Evolutionary conservation across 2,113 vertebrate species (phyloP).

Genomic region (Trichomycterus rosablanca): DNA sequence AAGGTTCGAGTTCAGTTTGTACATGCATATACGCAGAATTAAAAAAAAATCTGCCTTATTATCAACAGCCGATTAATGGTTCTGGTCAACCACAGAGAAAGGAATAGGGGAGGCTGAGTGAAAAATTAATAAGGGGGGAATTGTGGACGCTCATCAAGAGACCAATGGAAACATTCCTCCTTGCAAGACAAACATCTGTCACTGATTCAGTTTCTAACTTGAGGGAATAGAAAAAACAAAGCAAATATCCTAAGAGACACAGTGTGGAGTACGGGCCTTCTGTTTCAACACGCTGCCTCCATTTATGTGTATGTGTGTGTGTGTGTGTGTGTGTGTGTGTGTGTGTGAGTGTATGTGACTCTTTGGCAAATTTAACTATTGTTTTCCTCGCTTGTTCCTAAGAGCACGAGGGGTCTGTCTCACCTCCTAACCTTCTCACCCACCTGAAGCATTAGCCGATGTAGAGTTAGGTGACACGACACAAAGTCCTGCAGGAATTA

Average conservation of each 20-base stretch:
- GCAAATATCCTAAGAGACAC: slow-evolving; percentile 17
- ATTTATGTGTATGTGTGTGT: too few species aligned
- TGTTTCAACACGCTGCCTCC: slow-evolving; percentile 24
- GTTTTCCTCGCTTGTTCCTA: slow-evolving; percentile 45
- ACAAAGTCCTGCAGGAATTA: slow-evolving; percentile 74
- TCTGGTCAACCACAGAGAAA: too few species aligned
- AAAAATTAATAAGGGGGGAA: not conserved
- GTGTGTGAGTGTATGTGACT: too few species aligned
- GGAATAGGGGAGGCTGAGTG: slow-evolving; percentile 11
- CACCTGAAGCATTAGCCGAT: slow-evolving; percentile 70
- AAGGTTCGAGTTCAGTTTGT: too few species aligned
- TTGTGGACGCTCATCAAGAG: slow-evolving; percentile 7
- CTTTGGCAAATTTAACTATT: not conserved
- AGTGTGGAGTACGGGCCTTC: slow-evolving; percentile 15
- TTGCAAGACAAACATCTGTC: slow-evolving; percentile 32
- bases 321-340: too few species aligned
- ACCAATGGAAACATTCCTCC: not conserved
- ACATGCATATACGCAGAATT: too few species aligned
- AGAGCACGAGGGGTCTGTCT: slow-evolving; percentile 27
- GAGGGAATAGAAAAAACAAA: slow-evolving; percentile 12
- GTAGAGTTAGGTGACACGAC: slow-evolving; percentile 64
- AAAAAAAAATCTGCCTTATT: too few species aligned
- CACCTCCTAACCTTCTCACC: slow-evolving; percentile 23
- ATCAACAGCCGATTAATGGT: too few species aligned
- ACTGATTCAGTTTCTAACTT: slow-evolving; percentile 13